Evolutionary conservation across 2,797 vertebrate species (phyloP), one percentile per base, ranked within the genome.

Genomic region (Petrocephalus schoutedeni): DNA sequence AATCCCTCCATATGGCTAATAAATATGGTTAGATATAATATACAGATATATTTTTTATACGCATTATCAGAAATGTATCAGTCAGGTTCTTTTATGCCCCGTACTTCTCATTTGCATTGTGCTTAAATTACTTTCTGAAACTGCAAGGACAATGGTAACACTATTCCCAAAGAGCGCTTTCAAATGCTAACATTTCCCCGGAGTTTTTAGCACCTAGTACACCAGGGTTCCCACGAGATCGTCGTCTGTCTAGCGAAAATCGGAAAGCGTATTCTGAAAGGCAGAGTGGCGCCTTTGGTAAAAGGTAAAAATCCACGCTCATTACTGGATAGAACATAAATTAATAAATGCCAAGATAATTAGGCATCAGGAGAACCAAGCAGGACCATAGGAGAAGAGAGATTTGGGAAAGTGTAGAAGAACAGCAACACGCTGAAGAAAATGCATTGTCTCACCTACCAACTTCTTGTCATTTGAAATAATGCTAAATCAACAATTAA

Each of bases 261-360:
- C 23, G 54, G n/a, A 41, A 23, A 53, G 45, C 28, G 2, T 85
- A 58, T 58, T 85, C 54, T 85, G 45, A 51, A 54, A 54, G n/a
- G 49, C 80, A 84, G 7, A 54, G 80, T 54, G 49, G 32, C 36
- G 51, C 54, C 84, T 85, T 85, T 54, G 6, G 84, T 58, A 85
- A 58, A 85, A 85, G 53, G 49, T 84, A 84, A 12, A 49, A 28
- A 53, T 54, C 80, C 51, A 54, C 9, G 80, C 84, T 57, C 54
- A 57, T 85, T 85, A 85, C 84, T 28, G 80, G 80, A 41, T 58
- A 16, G 84, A 58, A 85, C 54, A n/a, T 57, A 85, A 58, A 58
- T 85, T 85, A 57, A 85, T 85, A 85, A 85, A 58, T 85, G 84
- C 28, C 84, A 58, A 41, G 32, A 41, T 85, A 85, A 85, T 85